Conservation (phyloP, 2,888 invertebrate genomes). For the Xylota sylvarum region DNA sequence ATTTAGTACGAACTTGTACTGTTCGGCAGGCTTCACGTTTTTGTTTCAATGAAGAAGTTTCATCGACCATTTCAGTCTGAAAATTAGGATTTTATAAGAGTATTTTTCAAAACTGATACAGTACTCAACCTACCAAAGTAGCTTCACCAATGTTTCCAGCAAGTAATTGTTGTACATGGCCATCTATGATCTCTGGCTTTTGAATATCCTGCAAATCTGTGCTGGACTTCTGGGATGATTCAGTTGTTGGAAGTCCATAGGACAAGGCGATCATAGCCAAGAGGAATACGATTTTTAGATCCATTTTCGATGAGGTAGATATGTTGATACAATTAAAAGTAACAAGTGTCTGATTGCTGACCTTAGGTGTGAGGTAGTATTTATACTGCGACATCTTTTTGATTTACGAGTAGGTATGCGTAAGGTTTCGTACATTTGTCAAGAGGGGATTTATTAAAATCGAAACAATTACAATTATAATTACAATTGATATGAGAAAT, state of each 20-base stretch:
- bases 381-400: background rate
- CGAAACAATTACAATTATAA: no score
- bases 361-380: background rate
- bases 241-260: background rate
- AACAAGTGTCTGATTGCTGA: background rate
- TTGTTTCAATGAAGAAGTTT: background rate
- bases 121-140: background rate
- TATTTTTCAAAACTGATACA: background rate
- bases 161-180: background rate
- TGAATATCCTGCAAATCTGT: no score
- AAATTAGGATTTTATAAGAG: background rate
- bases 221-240: no score
- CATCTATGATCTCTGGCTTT: background rate
- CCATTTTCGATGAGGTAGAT: constrained; percentile 13
- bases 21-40: background rate
- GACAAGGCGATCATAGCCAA: background rate
- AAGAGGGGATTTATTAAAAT: no score
- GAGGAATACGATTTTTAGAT: background rate
- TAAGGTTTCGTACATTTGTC: no score
- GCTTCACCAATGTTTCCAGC: background rate
- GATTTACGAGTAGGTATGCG: background rate
- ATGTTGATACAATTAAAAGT: background rate
- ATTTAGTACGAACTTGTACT: background rate
- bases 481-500: no score
- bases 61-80: background rate